Base-by-base conservation (phyloP, 1,140 invertebrate genomes). In the Cotesia glomerata region DNA sequence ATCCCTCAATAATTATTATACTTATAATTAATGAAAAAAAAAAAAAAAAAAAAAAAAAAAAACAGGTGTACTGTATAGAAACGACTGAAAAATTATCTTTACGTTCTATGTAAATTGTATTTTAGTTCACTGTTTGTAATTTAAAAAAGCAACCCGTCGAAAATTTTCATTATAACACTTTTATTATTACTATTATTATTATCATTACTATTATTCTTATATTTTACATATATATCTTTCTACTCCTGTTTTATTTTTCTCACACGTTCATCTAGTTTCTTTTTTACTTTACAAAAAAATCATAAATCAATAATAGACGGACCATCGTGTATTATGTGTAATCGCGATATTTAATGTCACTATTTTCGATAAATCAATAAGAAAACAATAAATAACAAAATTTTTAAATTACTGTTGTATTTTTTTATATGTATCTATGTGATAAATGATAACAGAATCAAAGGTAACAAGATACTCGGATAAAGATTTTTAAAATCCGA, bases 1-100 rank as follows among this genome's bases (percentile, higher is more conserved):
- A 51, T 65, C 63, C 36, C 35, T 59, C 52, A 66, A 59, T 66
- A 64, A 7, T 39, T 7, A 9, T 9, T 39, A 39, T 39, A 39
- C 9, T 8, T 45, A 45, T 8, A 45, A 9, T 45, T 9, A 9
- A 45, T 45, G 11, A 45, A 9, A 45, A 9, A 45, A 45, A 0
- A 8, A 39, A 39, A 36, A 39, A 9, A 39, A 39, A 39, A 45
- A 45, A 45, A 45, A 45, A 45, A 45, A 45, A 45, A 45, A 7
- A 45, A 45, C 63, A 59, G 51, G 35, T 72, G 51, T 72, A 72
- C 35, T 35, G 64, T 69, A 62, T 58, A 72, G 63, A 66, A 64
- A 66, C 39, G 70, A 66, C 70, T 72, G 70, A 72, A 72, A 66
- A 71, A 54, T 63, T 49, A 14, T 54, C 63, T 66, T 72, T 72